phyloP scores from a whole-genome alignment of 2,113 vertebrate genomes.

The Phodopus roborovskii region DNA sequence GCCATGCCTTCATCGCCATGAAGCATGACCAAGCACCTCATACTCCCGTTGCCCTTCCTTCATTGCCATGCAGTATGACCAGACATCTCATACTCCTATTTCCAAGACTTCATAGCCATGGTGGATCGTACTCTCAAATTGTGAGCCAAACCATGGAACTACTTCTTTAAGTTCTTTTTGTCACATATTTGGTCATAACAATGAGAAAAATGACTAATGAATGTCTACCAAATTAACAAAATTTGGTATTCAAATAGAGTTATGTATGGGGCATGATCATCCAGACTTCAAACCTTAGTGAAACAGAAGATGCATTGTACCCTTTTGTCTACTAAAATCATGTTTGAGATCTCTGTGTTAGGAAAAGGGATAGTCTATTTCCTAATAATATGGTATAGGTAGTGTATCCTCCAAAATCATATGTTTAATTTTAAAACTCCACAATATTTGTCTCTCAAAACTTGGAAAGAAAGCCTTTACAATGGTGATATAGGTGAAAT shows the following conservation, averaged over 20 bases:
- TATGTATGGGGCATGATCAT: neutral
- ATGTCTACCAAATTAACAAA: neutral
- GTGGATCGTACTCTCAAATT: neutral
- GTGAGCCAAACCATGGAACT: neutral
- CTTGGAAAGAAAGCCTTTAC: neutral
- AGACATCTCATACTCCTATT: neutral
- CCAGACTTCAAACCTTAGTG: neutral
- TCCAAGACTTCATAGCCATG: no score
- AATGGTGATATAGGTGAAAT: neutral
- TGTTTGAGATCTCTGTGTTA: neutral
- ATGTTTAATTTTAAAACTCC: neutral
- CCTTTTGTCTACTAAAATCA: neutral
- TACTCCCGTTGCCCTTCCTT: neutral
- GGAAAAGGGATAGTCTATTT: neutral
- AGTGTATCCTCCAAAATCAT: neutral
- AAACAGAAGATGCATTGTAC: neutral
- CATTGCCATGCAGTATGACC: neutral
- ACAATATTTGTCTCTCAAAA: neutral
- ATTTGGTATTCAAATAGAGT: neutral
- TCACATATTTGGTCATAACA: neutral
- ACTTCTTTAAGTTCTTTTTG: neutral
- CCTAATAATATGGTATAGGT: neutral
- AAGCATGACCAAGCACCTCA: neutral
- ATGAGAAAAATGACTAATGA: neutral
- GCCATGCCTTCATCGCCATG: no score